Base-by-base conservation (phyloP, 2,797 vertebrate genomes). In the Ctenopoma kingsleyae region DNA sequence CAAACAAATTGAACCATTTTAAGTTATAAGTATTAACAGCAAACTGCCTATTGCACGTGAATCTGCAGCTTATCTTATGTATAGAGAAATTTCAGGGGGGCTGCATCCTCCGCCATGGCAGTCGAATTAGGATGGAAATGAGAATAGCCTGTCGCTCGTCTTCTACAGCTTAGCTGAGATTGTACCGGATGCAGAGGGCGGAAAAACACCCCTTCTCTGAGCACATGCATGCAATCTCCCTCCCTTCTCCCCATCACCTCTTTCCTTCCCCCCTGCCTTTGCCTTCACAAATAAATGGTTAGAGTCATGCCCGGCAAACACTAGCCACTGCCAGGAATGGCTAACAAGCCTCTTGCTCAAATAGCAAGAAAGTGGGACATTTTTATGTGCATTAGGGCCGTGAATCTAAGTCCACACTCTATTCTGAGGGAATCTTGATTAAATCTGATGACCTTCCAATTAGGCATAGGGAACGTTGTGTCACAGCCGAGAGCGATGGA, bases 401-500 rank as follows among this genome's bases (percentile, higher is more conserved):
- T 67, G 74, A 66, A 85, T 88, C 65, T 59, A 67, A 85, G 76
- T 86, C 78, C 65, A 65, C 65, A 38, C 73, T 78, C 75, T 87
- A 80, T 88, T 88, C 83, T 63, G 59, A 80, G 71, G 77, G 83
- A 89, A 87, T 90, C 87, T 87, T 89, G 88, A 92, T 92, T 88
- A 90, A 87, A 90, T 88, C 85, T 89, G 81, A 86, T 70, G 57
- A 64, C 70, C 74, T 74, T 89, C 89, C 91, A 92, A 88, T 94
- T 92, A 91, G 84, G 79, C 81, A 76, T 74, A 68, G 81, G 82
- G 80, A 91, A 89, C 88, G 89, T 89, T 88, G 86, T 91, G 90
- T 91, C 85, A 91, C 84, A 75, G 86, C 77, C 64, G 72, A 85
- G 78, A 74, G 86, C 78, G 85, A 84, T 87, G 86, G 88, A 92